Conservation (phyloP, 2,113 vertebrate species). For the Cygnus buccinator region DNA sequence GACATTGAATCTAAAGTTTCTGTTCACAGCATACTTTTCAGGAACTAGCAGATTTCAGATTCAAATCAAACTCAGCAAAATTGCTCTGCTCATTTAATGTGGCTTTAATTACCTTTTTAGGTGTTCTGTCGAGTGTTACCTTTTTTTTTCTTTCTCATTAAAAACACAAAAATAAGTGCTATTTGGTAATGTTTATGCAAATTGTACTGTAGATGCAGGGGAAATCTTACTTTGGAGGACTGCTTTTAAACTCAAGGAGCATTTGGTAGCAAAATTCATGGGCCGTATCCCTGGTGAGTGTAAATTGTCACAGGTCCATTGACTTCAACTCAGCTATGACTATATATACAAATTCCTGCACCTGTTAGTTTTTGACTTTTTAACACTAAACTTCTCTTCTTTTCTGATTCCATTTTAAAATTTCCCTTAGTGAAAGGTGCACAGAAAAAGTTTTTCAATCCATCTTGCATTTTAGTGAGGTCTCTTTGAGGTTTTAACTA, state of each 20-base stretch:
- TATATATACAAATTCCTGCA: neutral
- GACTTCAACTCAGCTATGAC: slow-evolving; percentile 55
- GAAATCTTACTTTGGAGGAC: neutral
- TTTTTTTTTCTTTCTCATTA: neutral
- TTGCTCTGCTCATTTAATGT: neutral
- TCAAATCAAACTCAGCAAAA: neutral
- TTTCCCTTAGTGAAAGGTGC: neutral
- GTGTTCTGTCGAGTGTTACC: neutral
- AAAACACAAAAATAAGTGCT: neutral
- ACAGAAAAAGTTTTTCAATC: neutral
- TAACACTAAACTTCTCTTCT: neutral
- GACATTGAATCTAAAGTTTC: neutral
- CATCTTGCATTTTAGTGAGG: neutral
- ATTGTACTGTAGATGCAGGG: neutral
- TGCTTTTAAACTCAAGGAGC: neutral
- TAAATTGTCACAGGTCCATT: slow-evolving; percentile 44
- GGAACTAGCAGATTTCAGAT: neutral
- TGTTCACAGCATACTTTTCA: neutral
- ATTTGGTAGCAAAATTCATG: neutral
- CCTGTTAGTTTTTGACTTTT: neutral
- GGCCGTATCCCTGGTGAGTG: slow-evolving; percentile 9
- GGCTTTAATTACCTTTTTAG: neutral
- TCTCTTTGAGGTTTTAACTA: neutral
- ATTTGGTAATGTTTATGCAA: neutral
- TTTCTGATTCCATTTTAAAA: neutral